Percentiles rank a stretch among this genome's conserved stretches.
Conservation (phyloP, 2,797 vertebrate species). For the Phyllotis vaccarum region DNA sequence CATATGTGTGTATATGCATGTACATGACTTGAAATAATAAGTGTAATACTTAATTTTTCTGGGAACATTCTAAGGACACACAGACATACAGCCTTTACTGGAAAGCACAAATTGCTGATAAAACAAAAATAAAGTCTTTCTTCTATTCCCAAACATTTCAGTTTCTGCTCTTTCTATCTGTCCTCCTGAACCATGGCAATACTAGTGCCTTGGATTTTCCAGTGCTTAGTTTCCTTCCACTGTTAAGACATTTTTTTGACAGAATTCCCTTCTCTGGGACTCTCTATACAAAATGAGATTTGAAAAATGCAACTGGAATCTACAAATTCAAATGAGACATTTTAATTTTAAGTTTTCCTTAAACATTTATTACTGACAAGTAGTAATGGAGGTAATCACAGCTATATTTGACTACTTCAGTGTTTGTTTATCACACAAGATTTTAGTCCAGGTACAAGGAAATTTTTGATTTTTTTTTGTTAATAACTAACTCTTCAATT, state of each 20-base stretch:
- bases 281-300: neutral
- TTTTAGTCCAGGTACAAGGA: neutral
- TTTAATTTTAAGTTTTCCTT: neutral
- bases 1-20: neutral
- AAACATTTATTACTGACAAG: neutral
- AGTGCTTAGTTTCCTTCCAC: neutral
- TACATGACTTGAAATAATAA: neutral
- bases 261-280: neutral
- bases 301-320: neutral
- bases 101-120: neutral
- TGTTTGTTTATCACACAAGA: neutral
- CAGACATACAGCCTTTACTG: neutral
- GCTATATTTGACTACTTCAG: neutral
- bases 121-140: neutral
- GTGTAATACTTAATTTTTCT: neutral
- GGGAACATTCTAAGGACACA: neutral
- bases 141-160: neutral
- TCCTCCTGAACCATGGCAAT: neutral
- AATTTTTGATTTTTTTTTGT: neutral
- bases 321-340: neutral
- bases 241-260: slow-evolving; percentile 24
- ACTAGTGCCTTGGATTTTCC: neutral
- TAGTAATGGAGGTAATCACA: neutral
- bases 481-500: neutral
- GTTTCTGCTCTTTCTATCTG: neutral